These are phyloP conservation scores for Antennarius striatus DNA, from an alignment of 2,113 vertebrate species.

Conservation along the genomic window DNA sequence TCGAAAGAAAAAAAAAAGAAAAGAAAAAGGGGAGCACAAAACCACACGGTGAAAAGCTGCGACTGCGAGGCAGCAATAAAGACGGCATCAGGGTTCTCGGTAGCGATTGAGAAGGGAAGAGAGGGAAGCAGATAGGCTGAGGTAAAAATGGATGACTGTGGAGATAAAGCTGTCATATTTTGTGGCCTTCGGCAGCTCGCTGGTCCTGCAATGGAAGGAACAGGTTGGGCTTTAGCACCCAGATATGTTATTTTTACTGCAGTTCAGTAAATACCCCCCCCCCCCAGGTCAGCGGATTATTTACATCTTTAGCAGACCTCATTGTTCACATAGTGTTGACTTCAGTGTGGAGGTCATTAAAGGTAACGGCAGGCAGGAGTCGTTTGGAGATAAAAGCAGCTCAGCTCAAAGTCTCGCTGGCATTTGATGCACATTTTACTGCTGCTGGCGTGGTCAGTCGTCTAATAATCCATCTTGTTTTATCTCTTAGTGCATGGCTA, in stretches of 20 bases:
- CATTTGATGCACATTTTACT: slow-evolving; percentile 71
- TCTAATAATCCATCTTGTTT: slow-evolving; percentile 66
- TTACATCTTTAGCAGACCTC: slow-evolving; percentile 74
- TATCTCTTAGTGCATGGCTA: slow-evolving; percentile 39
- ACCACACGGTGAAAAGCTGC: slow-evolving; percentile 42
- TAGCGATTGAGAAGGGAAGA: slow-evolving; percentile 74
- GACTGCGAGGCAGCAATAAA: slow-evolving; percentile 71
- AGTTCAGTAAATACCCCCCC: slow-evolving; percentile 31
- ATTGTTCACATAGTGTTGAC: slow-evolving; percentile 70
- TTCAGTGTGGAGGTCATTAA: slow-evolving; percentile 66
- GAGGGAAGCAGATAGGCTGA: slow-evolving; percentile 48
- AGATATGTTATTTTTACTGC: slow-evolving; percentile 57
- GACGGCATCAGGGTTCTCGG: slow-evolving; percentile 78
- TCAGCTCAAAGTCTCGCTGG: slow-evolving; percentile 69
- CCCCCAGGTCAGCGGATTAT: slow-evolving; percentile 61
- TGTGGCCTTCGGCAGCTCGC: slow-evolving; percentile 67
- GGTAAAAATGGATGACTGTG: slow-evolving; percentile 63
- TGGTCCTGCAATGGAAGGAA: slow-evolving; percentile 64
- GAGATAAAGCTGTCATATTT: slow-evolving; percentile 75
- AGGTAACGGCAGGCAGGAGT: slow-evolving; percentile 62
- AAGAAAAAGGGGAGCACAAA: slow-evolving; percentile 76
- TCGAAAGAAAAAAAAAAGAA: slow-evolving; percentile 20
- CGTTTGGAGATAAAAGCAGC: slow-evolving; percentile 68
- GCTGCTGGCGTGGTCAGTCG: slow-evolving; percentile 67
- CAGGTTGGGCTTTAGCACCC: slow-evolving; percentile 40